phyloP scores from a whole-genome alignment of 2,797 vertebrate genomes.

The Pachyuromys duprasi region DNA sequence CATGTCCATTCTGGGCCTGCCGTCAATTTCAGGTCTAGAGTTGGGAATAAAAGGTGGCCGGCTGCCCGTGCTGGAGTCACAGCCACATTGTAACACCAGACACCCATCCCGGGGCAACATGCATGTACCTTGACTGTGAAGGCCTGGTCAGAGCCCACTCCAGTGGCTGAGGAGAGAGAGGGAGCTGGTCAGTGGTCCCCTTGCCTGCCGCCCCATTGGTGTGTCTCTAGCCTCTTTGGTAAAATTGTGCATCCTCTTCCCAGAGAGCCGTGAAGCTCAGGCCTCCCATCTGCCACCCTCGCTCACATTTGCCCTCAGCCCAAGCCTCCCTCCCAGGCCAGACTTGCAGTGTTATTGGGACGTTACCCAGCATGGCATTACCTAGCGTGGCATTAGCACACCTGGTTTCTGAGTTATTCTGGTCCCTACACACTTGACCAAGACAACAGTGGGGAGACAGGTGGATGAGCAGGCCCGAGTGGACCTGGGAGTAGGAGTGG shows the following conservation, averaged over 20 bases:
- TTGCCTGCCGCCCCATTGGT: background rate
- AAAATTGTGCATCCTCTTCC: accelerated
- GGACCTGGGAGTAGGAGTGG: background rate
- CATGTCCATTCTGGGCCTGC: background rate
- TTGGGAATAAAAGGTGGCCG: background rate
- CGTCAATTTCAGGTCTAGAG: background rate
- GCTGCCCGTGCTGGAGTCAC: background rate
- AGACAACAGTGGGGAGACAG: background rate
- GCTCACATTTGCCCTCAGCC: background rate
- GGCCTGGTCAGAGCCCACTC: background rate
- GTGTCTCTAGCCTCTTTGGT: background rate
- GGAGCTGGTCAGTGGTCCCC: no score
- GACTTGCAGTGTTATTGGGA: background rate
- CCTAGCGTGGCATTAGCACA: accelerated
- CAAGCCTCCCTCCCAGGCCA: background rate
- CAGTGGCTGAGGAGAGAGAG: no score
- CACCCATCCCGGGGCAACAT: background rate
- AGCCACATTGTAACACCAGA: background rate
- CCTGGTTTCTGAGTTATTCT: background rate
- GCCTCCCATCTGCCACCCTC: no score
- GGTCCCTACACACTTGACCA: background rate
- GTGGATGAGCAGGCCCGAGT: background rate
- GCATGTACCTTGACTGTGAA: background rate
- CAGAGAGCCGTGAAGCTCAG: background rate
- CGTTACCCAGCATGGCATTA: accelerated